Conservation (phyloP, 2,888 invertebrate genomes). For the Calameuta filiformis region DNA sequence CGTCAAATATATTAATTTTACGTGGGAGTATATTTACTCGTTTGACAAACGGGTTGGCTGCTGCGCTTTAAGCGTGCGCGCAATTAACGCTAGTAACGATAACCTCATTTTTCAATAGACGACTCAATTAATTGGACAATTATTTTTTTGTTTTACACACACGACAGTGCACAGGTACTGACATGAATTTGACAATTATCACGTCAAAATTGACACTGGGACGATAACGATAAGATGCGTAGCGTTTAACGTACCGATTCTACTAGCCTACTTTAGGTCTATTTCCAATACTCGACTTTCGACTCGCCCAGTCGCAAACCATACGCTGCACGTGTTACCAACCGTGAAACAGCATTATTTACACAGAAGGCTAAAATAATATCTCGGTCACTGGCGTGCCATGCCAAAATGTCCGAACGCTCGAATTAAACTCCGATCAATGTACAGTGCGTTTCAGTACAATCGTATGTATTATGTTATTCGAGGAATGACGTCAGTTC, state of each 20-base stretch:
- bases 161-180: not conserved
- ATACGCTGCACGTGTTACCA: not conserved
- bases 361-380: conserved; percentile 6
- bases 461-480: too few species aligned
- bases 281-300: not conserved
- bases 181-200: not conserved
- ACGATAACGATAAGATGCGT: not conserved
- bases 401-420: not conserved
- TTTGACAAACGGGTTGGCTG: not conserved
- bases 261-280: not conserved
- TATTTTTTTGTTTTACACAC: not conserved
- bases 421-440: not conserved
- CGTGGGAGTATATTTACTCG: too few species aligned
- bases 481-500: not conserved
- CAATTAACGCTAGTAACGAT: not conserved
- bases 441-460: not conserved
- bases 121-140: not conserved
- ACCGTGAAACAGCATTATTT: not conserved
- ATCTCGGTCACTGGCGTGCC: conserved; percentile 2
- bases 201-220: not conserved
- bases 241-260: not conserved
- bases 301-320: not conserved
- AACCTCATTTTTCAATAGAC: not conserved
- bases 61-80: not conserved
- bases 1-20: too few species aligned